A percentile compares a stretch with the other conserved stretches of the same genome.
These are phyloP conservation scores for Xylocampa areola DNA, from an alignment of 2,888 invertebrate species.

Conservation along the genomic window DNA sequence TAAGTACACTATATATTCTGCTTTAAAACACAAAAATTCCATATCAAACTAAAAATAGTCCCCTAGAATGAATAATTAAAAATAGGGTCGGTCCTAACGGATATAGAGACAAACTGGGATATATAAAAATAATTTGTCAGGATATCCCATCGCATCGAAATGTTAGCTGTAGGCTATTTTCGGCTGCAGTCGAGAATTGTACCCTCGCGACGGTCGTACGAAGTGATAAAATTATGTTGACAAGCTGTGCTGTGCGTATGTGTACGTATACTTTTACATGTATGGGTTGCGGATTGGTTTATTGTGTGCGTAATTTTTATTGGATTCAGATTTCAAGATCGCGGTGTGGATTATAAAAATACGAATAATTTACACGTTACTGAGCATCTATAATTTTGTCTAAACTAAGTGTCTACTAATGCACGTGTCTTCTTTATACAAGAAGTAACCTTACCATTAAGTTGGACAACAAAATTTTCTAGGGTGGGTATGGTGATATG, in stretches of 20 bases:
- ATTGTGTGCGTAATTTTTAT: conserved; percentile 9
- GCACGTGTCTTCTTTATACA: no score
- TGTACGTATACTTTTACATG: conserved; percentile 1
- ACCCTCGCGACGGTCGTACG: conserved; percentile 42
- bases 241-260: conserved; percentile 31
- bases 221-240: conserved; percentile 52
- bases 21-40: neutral
- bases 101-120: conserved; percentile 79
- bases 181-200: conserved; percentile 50
- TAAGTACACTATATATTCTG: no score
- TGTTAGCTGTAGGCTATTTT: conserved; percentile 61
- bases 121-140: conserved; percentile 88
- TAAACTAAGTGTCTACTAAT: no score
- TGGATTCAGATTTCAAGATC: neutral
- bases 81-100: conserved; percentile 64
- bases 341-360: neutral
- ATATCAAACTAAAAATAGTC: conserved; percentile 41
- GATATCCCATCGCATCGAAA: conserved; percentile 82
- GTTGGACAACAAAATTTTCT: no score
- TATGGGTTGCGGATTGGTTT: conserved; percentile 23
- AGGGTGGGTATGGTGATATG: no score
- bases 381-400: neutral
- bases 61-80: conserved; percentile 49
- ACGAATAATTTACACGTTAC: no score
- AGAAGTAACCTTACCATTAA: no score